Base-by-base conservation (phyloP, 2,888 invertebrate genomes). In the Lamellibrachia satsuma region DNA sequence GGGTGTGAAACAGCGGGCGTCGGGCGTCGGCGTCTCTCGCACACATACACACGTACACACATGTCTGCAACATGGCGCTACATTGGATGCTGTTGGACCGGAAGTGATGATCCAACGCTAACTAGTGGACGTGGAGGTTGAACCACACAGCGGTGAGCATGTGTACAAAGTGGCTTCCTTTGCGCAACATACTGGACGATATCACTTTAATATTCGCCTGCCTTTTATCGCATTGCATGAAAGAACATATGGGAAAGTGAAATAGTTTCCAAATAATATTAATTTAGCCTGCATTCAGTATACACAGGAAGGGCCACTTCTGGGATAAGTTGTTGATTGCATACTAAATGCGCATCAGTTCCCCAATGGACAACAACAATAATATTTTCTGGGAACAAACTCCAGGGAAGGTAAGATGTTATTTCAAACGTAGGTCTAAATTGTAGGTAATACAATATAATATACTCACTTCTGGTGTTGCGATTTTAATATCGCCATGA, bases 61-160 rank as follows among this genome's bases (percentile, higher is more conserved):
- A 75, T n/a, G 75, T 75, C 75, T n/a, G 75, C 75, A 75, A 75
- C 22, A 75, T n/a, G 75, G 75, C 75, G 75, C 75, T 75, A n/a
- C 75, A 75, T 15, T n/a, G 75, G 75, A 11, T n/a, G 75, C 15
- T 22, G 75, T 6, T 75, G 75, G 75, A 75, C 75, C 75, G 75
- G 75, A 75, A 22, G 75, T 75, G 22, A n/a, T 75, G 22, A 22
- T 11, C 75, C 75, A 75, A 22, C 22, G 15, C 75, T 75, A 75
- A 60, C 60, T 60, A 9, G 60, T 60, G 60, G 15, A 75, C n/a
- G 75, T 75, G 75, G 22, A 75, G n/a, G 22, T 75, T 55, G 55
- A 55, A 4, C 55, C 7, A 55, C 55, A 55, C 55, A 55, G 55
- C 55, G 55, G 55, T 55, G 9, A 7, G 55, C 9, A 7, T 55